These are phyloP conservation scores for Tor tambroides DNA, from an alignment of 2,113 vertebrate genomes.

Conservation along the genomic window DNA sequence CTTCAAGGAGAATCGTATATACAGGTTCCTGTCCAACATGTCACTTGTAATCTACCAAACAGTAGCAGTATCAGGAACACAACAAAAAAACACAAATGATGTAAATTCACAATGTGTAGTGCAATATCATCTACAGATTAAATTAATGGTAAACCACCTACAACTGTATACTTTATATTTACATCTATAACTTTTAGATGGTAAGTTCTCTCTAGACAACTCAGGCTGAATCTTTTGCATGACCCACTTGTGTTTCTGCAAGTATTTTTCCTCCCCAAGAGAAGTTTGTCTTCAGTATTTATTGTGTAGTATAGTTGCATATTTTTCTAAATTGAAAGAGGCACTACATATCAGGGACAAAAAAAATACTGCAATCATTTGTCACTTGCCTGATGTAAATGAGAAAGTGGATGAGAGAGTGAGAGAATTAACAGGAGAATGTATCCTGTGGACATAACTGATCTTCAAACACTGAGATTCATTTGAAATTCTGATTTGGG, in stretches of 20 bases:
- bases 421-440: constrained; percentile 45
- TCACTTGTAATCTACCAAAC: neutral
- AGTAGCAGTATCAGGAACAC: neutral
- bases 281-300: constrained; percentile 27
- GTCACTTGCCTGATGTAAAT: constrained; percentile 48
- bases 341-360: constrained; percentile 28
- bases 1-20: neutral
- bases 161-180: neutral
- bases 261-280: neutral
- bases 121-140: neutral
- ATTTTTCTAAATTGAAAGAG: constrained; percentile 25
- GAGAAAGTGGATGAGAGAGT: constrained; percentile 26
- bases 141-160: neutral
- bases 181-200: neutral
- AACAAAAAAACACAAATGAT: neutral
- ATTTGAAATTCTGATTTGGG: constrained; percentile 58
- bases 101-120: neutral
- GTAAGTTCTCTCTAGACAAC: neutral
- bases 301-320: neutral
- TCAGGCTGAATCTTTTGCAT: constrained; percentile 8
- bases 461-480: constrained; percentile 54
- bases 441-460: constrained; percentile 59
- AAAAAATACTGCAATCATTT: constrained; percentile 45
- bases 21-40: neutral
- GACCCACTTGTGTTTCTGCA: constrained; percentile 21